Evolutionary conservation across 2,113 vertebrate genomes (phyloP), one percentile per base, ranked within the genome.

Genomic region (Marmota flaviventris): DNA sequence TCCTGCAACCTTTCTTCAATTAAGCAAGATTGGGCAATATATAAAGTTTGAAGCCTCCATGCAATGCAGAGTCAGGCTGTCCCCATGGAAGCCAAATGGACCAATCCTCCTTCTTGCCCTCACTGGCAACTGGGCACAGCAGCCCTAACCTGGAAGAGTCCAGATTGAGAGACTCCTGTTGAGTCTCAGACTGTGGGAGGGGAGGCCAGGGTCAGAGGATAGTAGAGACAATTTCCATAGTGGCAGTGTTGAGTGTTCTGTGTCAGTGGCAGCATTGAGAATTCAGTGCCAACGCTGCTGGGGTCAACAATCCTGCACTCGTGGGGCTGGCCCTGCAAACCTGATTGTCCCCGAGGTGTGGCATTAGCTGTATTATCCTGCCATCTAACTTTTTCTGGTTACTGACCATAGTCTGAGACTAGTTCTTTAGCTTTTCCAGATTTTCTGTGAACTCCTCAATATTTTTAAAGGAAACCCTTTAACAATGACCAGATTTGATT

Each of bases 241-340:
- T 18, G 45, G 42, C 32, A n/a, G 4, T 13, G 3, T 1, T 73
- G 37, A 61, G 56, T 39, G 7, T 34, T 1, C 45, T 24, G 14
- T 0, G 24, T 29, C 34, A 56, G 29, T 22, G 85, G 39, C 20
- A n/a, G 12, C 37, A 18, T 11, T 0, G 12, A 77, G 58, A 85
- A 82, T 48, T 63, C 1, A 39, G 42, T 37, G 53, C 5, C 27
- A 34, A 2, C 5, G 17, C 1, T 42, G 16, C 20, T 42, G 53
- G 3, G 2, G 5, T 56, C 24, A 4, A 8, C 5, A 14, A 1
- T 51, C 39, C 39, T 65, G 16, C 18, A 9, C 16, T 5, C 32
- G 2, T 56, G 69, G 48, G 4, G 4, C 24, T 82, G n/a, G 11
- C 32, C 16, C 8, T 39, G 37, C 32, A 48, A 24, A 20, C 25